Evolutionary conservation across 2,888 invertebrate genomes (phyloP).

Genomic region (Pterostichus madidus): DNA sequence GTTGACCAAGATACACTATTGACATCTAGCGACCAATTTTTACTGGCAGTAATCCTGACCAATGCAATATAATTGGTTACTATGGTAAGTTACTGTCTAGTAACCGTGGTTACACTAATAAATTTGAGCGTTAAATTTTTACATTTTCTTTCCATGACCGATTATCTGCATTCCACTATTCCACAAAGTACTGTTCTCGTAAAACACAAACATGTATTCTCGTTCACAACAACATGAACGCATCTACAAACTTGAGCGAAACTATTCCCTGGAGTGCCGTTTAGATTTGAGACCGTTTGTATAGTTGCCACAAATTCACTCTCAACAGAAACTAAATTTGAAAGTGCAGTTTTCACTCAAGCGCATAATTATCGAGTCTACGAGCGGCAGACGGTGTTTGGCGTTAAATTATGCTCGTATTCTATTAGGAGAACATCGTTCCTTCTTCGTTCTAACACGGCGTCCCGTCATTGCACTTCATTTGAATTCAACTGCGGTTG

Average conservation of each 20-base stretch:
- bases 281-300: background rate
- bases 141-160: background rate
- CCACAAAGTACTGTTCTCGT: no score
- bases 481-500: slow-evolving; percentile 11
- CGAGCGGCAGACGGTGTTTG: no score
- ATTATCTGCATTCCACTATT: background rate
- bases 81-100: no score
- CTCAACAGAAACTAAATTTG: background rate
- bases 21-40: no score
- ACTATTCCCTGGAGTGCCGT: slow-evolving; percentile 3
- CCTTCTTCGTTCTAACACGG: background rate
- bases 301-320: slow-evolving; percentile 1
- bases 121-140: background rate
- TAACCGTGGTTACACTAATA: no score
- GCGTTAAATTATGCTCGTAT: slow-evolving; percentile 13
- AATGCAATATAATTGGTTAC: no score
- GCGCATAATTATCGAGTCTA: background rate
- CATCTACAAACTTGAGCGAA: background rate
- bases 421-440: slow-evolving; percentile 5
- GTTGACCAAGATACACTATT: no score
- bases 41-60: no score
- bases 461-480: slow-evolving; percentile 21
- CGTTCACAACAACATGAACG: background rate
- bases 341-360: background rate
- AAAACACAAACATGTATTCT: no score